phyloP scores from a whole-genome alignment of 2,888 invertebrate species.

The Drosophila colorata region DNA sequence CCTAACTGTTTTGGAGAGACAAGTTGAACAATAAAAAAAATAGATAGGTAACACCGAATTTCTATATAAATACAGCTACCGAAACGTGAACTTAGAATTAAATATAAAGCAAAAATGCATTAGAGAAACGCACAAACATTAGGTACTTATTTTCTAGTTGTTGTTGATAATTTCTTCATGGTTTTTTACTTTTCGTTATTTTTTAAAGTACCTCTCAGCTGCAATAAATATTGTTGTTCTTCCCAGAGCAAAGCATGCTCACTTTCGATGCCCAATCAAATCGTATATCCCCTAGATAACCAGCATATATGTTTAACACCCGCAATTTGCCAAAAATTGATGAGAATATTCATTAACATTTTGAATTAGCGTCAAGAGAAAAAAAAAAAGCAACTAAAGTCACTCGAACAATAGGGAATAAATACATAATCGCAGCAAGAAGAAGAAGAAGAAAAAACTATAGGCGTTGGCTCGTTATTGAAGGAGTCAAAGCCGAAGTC shows the following conservation, averaged over 20 bases:
- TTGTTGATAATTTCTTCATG: too few relatives aligned
- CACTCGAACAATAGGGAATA: slow-evolving; percentile 19
- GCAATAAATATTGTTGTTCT: too few relatives aligned
- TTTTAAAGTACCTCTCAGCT: background rate
- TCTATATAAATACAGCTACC: too few relatives aligned
- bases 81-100: too few relatives aligned
- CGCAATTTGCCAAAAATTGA: background rate
- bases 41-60: too few relatives aligned
- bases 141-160: too few relatives aligned
- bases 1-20: too few relatives aligned
- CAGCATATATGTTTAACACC: background rate
- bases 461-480: slow-evolving; percentile 9
- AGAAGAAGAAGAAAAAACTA: slow-evolving; percentile 8
- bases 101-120: too few relatives aligned
- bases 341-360: slow-evolving; percentile 12
- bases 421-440: slow-evolving; percentile 12
- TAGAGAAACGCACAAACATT: too few relatives aligned
- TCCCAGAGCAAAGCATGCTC: too few relatives aligned
- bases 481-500: slow-evolving; percentile 7
- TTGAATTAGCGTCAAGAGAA: slow-evolving; percentile 9
- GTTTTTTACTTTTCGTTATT: background rate
- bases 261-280: too few relatives aligned
- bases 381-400: slow-evolving; percentile 7
- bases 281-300: background rate
- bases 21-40: too few relatives aligned